Base-by-base conservation (phyloP, 2,797 vertebrate genomes). In the Pogonophryne albipinna region DNA sequence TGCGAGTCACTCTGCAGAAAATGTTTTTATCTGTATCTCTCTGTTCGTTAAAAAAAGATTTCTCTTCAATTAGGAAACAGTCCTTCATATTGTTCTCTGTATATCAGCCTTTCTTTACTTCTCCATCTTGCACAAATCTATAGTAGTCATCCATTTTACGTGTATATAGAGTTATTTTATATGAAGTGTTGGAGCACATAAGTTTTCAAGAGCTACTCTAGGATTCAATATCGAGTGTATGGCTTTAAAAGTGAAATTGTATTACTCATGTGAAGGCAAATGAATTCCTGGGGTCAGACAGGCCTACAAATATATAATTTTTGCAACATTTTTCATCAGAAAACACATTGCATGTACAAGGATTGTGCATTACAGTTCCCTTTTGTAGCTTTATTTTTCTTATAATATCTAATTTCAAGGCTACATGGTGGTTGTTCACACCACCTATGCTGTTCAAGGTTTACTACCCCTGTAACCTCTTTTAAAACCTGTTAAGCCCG, bases 71-170 rank as follows among this genome's bases (percentile, higher is more conserved):
- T 63, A 34, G 41, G 72, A 77, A 80, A 82, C 62, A 45, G 14
- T 17, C 17, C 20, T 59, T 4, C 16, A 13, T 66, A 8, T 52
- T 52, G 16, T 60, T 67, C 27, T 60, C 34, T 38, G 23, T 13
- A 11, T 17, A 56, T 68, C 34, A 53, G 34, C 27, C 17, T 50
- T 41, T 56, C 11, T 55, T 49, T 81, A 42, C 15, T 27, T 51
- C 76, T 71, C 76, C 72, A 67, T 87, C 41, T 58, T 57, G 60
- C 53, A 75, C 55, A 67, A 69, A 87, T 89, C 83, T 76, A 89
- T 83, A 75, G 62, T 64, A 70, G 72, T 81, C 77, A 87, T 89
- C 89, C 85, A 86, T 86, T 83, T 83, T 17, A 23, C 61, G 79
- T 76, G 75, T 74, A 58, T 67, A 46, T 63, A 80, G 49, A 71